Percentiles rank a stretch among this genome's conserved stretches.
Evolutionary conservation across 1,140 invertebrate genomes (phyloP).

Genomic region (Drosophila novamexicana): DNA sequence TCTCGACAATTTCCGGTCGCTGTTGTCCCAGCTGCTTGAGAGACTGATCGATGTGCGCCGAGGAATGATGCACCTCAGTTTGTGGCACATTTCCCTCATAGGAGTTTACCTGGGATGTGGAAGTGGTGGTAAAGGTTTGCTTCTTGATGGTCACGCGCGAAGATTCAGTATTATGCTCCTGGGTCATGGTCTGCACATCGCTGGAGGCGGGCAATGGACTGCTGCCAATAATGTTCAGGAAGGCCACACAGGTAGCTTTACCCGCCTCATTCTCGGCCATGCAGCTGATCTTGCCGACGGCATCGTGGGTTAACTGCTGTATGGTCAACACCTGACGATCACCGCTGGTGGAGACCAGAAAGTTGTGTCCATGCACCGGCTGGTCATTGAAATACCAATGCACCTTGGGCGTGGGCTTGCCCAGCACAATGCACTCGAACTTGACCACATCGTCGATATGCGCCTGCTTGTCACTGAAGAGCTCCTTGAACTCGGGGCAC

Average conservation of each 20-base stretch:
- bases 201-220: conserved; percentile 57
- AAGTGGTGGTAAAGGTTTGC: conserved; percentile 80
- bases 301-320: conserved; percentile 86
- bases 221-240: conserved; percentile 85
- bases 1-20: conserved; percentile 74
- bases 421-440: conserved; percentile 90
- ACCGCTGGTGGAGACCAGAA: conserved; percentile 89
- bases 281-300: conserved; percentile 89
- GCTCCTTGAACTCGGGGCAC: conserved; percentile 88
- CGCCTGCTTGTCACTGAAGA: conserved; percentile 88
- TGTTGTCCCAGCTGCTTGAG: conserved; percentile 76
- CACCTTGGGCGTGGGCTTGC: conserved; percentile 92
- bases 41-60: conserved; percentile 75
- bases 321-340: conserved; percentile 89
- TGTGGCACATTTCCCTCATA: conserved; percentile 83
- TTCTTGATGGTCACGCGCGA: conserved; percentile 83
- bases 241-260: conserved; percentile 88
- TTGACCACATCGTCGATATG: conserved; percentile 96
- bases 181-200: conserved; percentile 65
- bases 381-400: conserved; percentile 92
- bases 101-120: conserved; percentile 79
- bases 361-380: conserved; percentile 89
- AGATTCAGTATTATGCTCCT: conserved; percentile 81
- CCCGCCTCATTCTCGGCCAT: conserved; percentile 91
- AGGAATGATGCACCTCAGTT: conserved; percentile 76